These are phyloP conservation scores for Phengaris arion DNA, from an alignment of 2,888 invertebrate species.

Conservation along the genomic window DNA sequence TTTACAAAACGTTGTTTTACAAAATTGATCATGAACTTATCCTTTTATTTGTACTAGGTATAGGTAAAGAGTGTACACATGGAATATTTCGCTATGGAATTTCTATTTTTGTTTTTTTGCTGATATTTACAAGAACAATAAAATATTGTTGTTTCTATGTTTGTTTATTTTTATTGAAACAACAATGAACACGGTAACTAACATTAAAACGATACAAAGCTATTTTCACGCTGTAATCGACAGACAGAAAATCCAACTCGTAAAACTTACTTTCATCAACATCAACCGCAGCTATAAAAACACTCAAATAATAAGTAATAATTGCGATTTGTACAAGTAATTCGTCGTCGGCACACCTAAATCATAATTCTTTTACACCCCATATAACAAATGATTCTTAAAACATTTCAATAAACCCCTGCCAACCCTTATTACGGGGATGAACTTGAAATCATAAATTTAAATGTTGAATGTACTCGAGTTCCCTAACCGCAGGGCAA, in stretches of 20 bases:
- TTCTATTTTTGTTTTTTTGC: not conserved
- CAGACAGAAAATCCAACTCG: not conserved
- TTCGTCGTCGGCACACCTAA: slow-evolving; percentile 7
- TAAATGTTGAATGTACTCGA: slow-evolving; percentile 47
- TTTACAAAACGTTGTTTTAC: too few relatives aligned
- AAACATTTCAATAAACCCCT: slow-evolving; percentile 30
- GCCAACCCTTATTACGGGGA: slow-evolving; percentile 41
- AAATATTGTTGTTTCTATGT: not conserved
- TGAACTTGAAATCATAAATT: slow-evolving; percentile 39
- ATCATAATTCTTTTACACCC: slow-evolving; percentile 14
- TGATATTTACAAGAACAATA: not conserved
- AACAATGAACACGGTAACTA: not conserved
- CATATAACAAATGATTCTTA: slow-evolving; percentile 29
- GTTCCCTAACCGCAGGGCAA: slow-evolving; percentile 67
- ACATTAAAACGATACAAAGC: not conserved
- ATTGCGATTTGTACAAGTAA: not conserved
- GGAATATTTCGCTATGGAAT: not conserved
- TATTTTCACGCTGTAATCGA: not conserved
- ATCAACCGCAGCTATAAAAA: not conserved
- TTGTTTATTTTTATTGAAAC: not conserved
- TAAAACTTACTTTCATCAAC: not conserved
- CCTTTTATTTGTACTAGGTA: too few relatives aligned
- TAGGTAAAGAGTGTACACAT: too few relatives aligned
- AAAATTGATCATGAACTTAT: too few relatives aligned
- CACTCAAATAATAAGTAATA: not conserved